These are phyloP conservation scores for Cacoxenus indagator DNA, from an alignment of 2,888 invertebrate species.

Conservation along the genomic window DNA sequence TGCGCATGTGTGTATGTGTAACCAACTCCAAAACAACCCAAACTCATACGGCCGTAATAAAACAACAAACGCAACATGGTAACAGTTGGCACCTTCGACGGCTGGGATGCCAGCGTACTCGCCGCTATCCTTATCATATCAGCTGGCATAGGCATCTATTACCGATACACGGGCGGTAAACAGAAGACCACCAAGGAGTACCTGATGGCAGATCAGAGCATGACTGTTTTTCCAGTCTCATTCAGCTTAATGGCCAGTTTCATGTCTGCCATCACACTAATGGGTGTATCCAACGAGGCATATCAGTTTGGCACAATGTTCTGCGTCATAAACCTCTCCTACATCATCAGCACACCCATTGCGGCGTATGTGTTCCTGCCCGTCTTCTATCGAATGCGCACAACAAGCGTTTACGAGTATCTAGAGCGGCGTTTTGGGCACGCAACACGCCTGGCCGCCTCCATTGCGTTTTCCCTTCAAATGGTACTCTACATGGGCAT, in stretches of 20 bases:
- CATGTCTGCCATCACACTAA: slow-evolving; percentile 89
- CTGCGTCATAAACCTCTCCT: slow-evolving; percentile 81
- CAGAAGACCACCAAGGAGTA: slow-evolving; percentile 92
- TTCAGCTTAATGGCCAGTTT: slow-evolving; percentile 93
- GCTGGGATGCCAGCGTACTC: slow-evolving; percentile 84
- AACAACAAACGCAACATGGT: not conserved
- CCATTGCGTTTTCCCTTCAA: slow-evolving; percentile 88
- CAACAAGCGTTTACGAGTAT: slow-evolving; percentile 92
- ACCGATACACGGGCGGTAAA: slow-evolving; percentile 87
- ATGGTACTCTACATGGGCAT: slow-evolving; percentile 94
- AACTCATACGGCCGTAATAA: not conserved
- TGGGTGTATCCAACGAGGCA: slow-evolving; percentile 91
- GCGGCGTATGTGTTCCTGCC: slow-evolving; percentile 85
- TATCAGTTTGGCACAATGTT: slow-evolving; percentile 88
- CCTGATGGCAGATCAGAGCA: slow-evolving; percentile 84
- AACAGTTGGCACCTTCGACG: slow-evolving; percentile 72
- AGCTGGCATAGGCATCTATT: slow-evolving; percentile 85
- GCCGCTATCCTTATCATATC: slow-evolving; percentile 79
- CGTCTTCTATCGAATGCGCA: slow-evolving; percentile 86
- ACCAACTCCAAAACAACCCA: not conserved
- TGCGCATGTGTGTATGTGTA: not conserved
- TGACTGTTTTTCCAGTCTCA: slow-evolving; percentile 85
- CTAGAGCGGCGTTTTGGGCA: slow-evolving; percentile 89
- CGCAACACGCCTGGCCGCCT: slow-evolving; percentile 81
- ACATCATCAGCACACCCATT: slow-evolving; percentile 83